phyloP scores from a whole-genome alignment of 1,140 invertebrate species.

The Plodia interpunctella region DNA sequence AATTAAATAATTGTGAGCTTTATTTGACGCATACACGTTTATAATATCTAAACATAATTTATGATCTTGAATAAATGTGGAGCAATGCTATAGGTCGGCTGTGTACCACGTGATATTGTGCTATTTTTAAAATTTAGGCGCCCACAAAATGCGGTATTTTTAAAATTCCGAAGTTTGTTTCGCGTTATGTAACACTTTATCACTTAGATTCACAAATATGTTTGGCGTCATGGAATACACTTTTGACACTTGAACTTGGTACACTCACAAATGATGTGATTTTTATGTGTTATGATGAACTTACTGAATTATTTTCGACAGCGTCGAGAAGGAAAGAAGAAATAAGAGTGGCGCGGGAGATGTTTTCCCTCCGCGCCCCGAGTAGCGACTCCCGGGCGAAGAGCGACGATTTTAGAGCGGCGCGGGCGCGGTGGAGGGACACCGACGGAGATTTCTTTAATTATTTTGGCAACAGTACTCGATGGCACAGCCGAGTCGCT shows the following conservation, averaged over 20 bases:
- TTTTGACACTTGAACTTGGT: conserved; percentile 47
- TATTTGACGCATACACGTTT: conserved; percentile 14
- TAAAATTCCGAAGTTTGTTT: conserved; percentile 70
- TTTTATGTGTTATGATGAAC: conserved; percentile 54
- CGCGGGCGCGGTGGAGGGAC: conserved; percentile 74
- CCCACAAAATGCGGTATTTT: conserved; percentile 78
- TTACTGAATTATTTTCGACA: conserved; percentile 74
- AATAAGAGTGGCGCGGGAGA: conserved; percentile 74
- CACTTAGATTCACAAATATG: conserved; percentile 60
- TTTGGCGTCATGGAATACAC: conserved; percentile 37
- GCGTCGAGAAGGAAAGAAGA: conserved; percentile 74
- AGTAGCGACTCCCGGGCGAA: conserved; percentile 78
- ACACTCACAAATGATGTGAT: conserved; percentile 49
- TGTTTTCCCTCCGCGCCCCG: conserved; percentile 75
- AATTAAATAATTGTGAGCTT: conserved; percentile 10
- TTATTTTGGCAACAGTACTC: conserved; percentile 84
- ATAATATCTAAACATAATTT: conserved; percentile 37
- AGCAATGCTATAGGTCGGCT: conserved; percentile 73
- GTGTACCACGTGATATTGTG: conserved; percentile 67
- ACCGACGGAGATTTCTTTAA: conserved; percentile 82
- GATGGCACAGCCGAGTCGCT: conserved; percentile 74
- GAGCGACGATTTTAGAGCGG: conserved; percentile 85
- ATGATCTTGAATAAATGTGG: conserved; percentile 69
- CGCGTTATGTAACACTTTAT: conserved; percentile 73
- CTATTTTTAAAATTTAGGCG: conserved; percentile 71